phyloP scores from a whole-genome alignment of 2,797 vertebrate species.

The Pygocentrus nattereri region DNA sequence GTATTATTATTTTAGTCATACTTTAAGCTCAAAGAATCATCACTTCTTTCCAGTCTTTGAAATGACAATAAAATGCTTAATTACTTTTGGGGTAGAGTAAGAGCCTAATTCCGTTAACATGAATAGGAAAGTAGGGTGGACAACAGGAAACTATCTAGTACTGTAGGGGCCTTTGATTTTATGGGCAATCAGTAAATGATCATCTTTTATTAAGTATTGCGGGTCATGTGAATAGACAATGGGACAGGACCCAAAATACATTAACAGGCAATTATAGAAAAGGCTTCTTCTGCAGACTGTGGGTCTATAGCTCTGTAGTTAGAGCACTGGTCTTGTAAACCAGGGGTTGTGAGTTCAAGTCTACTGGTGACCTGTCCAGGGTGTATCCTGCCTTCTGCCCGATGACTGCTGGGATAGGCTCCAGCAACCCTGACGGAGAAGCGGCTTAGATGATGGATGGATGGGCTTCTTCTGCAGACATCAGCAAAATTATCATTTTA shows the following conservation, averaged over 20 bases:
- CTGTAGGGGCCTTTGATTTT: background rate
- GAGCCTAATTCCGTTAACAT: background rate
- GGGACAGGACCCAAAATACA: background rate
- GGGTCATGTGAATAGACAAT: slow-evolving; percentile 15
- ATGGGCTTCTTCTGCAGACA: slow-evolving; percentile 7
- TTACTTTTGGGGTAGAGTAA: background rate
- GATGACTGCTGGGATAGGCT: too few relatives aligned
- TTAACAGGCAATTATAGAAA: background rate
- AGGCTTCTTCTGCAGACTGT: slow-evolving; percentile 12
- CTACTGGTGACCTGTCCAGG: too few relatives aligned
- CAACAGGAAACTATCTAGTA: background rate
- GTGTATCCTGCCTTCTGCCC: too few relatives aligned
- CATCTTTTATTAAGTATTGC: background rate
- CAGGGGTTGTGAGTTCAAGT: too few relatives aligned
- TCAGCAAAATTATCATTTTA: slow-evolving; percentile 7
- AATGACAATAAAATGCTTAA: background rate
- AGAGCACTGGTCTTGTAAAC: too few relatives aligned
- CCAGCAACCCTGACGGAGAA: too few relatives aligned
- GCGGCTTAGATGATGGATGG: too few relatives aligned
- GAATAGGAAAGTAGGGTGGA: background rate
- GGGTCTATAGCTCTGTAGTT: too few relatives aligned
- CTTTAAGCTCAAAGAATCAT: background rate
- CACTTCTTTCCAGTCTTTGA: background rate
- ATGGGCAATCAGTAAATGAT: background rate
- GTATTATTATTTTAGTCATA: background rate